phyloP scores from a whole-genome alignment of 2,888 invertebrate species.

The Drosophila greeni region DNA sequence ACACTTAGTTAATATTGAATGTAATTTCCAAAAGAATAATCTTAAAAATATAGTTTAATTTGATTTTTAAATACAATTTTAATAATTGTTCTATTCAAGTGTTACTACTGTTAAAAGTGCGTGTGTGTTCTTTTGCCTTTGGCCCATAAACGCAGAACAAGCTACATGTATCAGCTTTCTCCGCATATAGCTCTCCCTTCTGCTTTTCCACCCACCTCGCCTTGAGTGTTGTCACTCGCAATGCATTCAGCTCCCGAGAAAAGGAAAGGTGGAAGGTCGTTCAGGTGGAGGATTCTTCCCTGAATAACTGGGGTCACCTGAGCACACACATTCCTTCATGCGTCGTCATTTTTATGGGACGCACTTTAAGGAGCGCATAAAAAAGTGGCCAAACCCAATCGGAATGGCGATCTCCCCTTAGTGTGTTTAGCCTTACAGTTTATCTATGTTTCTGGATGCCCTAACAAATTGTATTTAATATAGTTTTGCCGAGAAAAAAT shows the following conservation, averaged over 20 bases:
- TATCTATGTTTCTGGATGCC: not conserved
- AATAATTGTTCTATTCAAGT: not conserved
- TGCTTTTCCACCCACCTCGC: constrained; percentile 11
- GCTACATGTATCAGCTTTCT: constrained; percentile 29
- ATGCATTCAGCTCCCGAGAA: constrained; percentile 29
- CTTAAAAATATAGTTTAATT: not conserved
- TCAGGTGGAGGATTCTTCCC: constrained; percentile 20
- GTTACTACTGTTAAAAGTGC: constrained; percentile 10
- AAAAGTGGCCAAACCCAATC: constrained; percentile 46
- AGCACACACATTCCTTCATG: constrained; percentile 37
- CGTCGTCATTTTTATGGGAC: constrained; percentile 58
- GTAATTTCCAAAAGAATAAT: rapidly evolving
- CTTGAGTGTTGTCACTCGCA: constrained; percentile 39
- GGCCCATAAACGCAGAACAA: constrained; percentile 57
- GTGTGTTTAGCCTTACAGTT: not conserved
- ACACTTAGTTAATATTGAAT: no score
- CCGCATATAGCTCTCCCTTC: not conserved
- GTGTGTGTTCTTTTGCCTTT: constrained; percentile 38
- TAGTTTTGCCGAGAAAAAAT: not conserved
- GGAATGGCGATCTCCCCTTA: constrained; percentile 48
- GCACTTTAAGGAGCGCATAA: constrained; percentile 68
- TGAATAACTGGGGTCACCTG: constrained; percentile 35
- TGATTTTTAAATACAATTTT: not conserved
- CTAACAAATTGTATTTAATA: not conserved
- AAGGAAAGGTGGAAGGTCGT: constrained; percentile 8